Evolutionary conservation across 2,113 vertebrate species (phyloP).

Genomic region (Oryzias javanicus): DNA sequence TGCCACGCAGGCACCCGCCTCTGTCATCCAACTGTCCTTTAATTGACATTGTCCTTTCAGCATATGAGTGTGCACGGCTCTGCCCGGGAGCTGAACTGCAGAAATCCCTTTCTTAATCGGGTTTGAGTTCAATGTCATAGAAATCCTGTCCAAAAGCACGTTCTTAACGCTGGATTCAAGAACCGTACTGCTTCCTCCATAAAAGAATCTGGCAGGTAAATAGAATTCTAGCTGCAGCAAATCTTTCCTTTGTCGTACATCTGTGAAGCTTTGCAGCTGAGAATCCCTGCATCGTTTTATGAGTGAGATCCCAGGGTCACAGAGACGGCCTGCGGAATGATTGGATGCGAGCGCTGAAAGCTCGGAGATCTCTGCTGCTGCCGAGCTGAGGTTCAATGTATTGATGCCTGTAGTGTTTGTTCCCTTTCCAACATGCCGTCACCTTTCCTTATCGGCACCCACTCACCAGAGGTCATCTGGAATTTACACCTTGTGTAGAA

Average conservation of each 20-base stretch:
- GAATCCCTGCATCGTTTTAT: not conserved
- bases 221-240: not conserved
- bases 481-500: no score
- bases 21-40: slow-evolving; percentile 16
- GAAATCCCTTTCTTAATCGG: not conserved
- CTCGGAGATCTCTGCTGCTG: not conserved
- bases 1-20: not conserved
- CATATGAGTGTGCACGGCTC: not conserved
- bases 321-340: not conserved
- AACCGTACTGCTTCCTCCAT: slow-evolving; percentile 11
- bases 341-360: not conserved
- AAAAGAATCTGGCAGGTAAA: slow-evolving; percentile 4
- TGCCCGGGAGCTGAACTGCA: slow-evolving; percentile 4
- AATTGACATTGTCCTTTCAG: slow-evolving; percentile 20
- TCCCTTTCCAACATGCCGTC: not conserved
- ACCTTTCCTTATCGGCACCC: slow-evolving; percentile 5
- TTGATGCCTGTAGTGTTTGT: not conserved
- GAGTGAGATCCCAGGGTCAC: slow-evolving; percentile 10
- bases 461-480: no score
- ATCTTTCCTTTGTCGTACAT: not conserved
- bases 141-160: not conserved
- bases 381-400: slow-evolving; percentile 3
- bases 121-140: slow-evolving; percentile 2
- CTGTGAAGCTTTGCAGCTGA: not conserved
- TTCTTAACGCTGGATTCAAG: no score